Base-by-base conservation (phyloP, 2,888 invertebrate species). In the Trichopria drosophilae region DNA sequence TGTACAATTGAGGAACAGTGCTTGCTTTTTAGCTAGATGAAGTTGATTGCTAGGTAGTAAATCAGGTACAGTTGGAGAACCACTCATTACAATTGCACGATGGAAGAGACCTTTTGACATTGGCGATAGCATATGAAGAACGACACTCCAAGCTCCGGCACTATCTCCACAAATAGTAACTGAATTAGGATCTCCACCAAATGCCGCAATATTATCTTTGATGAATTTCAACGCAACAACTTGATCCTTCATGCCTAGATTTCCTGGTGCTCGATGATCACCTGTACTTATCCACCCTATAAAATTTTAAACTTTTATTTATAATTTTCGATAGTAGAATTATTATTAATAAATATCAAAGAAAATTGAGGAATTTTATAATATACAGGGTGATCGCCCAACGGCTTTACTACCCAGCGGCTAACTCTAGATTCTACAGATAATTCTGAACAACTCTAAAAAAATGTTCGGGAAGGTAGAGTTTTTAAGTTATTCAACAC, bases 211-310 rank as follows among this genome's bases (percentile, higher is more conserved):
- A 62, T 87, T 85, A 31, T 81, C 67, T 64, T 82, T 79, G 0
- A 88, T 75, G 86, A 86, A 88, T 57, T 81, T 80, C 52, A 88
- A 67, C 0, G 83, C 83, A 6, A 76, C 73, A 2, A 86, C 86
- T 72, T 88, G 87, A 70, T 88, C 87, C 67, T 86, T 87, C 23
- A 86, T 71, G 0, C 85, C 88, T 58, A 82, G 80, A 68, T 88
- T 88, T 1, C 87, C 87, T 0, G 85, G 83, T 0, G 85, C 84
- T 39, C 80, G 76, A 34, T 79, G 76, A 39, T 85, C 86, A 1
- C 86, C 87, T 0, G 85, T 86, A 57, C 82, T 82, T 22, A 84
- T 61, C 63, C 82, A 84, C 2, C 85, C 85, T 78, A 73, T 20
- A 12, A 28, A 1, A 2, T 19, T n/a, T n/a, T n/a, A n/a, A n/a